Conservation (phyloP, 2,888 invertebrate genomes). For the Hydropsyche betteni region DNA sequence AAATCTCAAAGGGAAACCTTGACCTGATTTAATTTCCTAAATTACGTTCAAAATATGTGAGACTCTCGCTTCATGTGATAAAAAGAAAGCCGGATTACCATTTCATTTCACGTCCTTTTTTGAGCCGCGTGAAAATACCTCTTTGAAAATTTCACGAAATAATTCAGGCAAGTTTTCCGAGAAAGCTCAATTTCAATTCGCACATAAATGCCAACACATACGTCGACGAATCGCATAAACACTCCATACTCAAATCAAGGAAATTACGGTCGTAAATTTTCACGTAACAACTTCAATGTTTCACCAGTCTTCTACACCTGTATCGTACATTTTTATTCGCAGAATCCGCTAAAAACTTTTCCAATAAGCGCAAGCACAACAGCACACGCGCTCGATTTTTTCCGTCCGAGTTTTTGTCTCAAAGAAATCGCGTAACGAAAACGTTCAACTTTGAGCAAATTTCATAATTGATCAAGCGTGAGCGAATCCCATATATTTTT, state of each 20-base stretch:
- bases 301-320: constrained; percentile 5
- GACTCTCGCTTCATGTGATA: neutral
- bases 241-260: constrained; percentile 4
- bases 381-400: too few species aligned
- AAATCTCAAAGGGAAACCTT: neutral
- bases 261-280: constrained; percentile 31
- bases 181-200: too few species aligned
- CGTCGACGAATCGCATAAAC: too few species aligned
- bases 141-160: too few species aligned
- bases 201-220: too few species aligned
- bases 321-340: neutral
- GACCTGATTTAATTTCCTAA: neutral
- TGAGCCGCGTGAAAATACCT: too few species aligned
- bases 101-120: too few species aligned
- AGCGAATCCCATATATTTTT: neutral
- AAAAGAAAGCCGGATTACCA: neutral
- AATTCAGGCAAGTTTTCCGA: too few species aligned
- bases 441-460: neutral
- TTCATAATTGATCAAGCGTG: neutral
- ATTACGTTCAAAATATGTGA: constrained; percentile 19
- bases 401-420: too few species aligned
- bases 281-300: neutral
- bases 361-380: neutral
- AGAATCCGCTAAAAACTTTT: constrained; percentile 8
- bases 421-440: neutral